A percentile compares a stretch with the other conserved stretches of the same genome.
Evolutionary conservation across 2,888 invertebrate genomes (phyloP).

Genomic region (Helleia helle): DNA sequence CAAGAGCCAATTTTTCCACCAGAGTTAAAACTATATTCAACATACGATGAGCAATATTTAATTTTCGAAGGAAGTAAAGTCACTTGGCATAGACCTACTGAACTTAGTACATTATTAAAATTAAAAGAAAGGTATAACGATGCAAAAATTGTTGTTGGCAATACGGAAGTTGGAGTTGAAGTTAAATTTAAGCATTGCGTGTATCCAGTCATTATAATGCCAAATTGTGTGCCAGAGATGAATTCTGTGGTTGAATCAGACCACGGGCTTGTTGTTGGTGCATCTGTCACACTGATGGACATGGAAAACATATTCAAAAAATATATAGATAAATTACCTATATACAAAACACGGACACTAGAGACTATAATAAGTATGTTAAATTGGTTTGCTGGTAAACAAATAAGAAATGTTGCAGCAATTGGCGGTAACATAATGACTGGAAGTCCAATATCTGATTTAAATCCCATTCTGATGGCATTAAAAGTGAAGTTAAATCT

Average conservation of each 20-base stretch:
- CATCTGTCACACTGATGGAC: slow-evolving; percentile 85
- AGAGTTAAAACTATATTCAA: slow-evolving; percentile 77
- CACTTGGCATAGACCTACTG: slow-evolving; percentile 81
- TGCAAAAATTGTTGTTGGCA: slow-evolving; percentile 86
- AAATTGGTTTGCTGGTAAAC: slow-evolving; percentile 96
- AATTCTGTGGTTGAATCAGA: slow-evolving; percentile 70
- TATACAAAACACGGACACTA: slow-evolving; percentile 78
- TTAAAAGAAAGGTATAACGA: slow-evolving; percentile 78
- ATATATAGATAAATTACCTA: slow-evolving; percentile 72
- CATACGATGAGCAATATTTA: slow-evolving; percentile 73
- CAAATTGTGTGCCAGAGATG: slow-evolving; percentile 89
- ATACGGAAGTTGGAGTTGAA: slow-evolving; percentile 89
- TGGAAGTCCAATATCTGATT: slow-evolving; percentile 95
- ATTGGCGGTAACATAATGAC: slow-evolving; percentile 97
- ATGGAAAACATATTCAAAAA: slow-evolving; percentile 78
- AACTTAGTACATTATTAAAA: slow-evolving; percentile 71
- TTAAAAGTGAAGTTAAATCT: slow-evolving; percentile 83
- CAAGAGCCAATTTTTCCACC: slow-evolving; percentile 92
- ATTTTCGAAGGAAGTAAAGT: slow-evolving; percentile 65
- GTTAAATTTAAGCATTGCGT: slow-evolving; percentile 85
- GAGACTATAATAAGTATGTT: slow-evolving; percentile 86
- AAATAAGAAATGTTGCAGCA: slow-evolving; percentile 95
- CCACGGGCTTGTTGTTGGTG: slow-evolving; percentile 82
- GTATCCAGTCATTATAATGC: slow-evolving; percentile 87
- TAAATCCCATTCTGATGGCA: slow-evolving; percentile 93